Conservation (phyloP, 1,140 invertebrate species). For the Musca domestica region DNA sequence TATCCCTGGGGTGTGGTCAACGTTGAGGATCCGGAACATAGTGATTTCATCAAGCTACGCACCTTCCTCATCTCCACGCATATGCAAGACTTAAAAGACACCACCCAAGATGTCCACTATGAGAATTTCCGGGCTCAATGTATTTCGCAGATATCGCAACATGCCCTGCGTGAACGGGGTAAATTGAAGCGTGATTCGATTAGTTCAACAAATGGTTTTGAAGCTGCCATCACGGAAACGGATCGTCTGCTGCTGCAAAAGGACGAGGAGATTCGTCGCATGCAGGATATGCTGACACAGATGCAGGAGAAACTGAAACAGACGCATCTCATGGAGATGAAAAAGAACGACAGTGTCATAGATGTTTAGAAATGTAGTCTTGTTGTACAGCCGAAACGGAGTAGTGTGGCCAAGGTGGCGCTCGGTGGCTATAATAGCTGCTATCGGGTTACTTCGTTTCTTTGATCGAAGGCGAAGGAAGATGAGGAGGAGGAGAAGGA, state of each 20-base stretch:
- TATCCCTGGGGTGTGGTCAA: constrained; percentile 99
- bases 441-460: not conserved
- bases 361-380: constrained; percentile 61
- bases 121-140: constrained; percentile 93
- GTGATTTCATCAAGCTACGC: constrained; percentile 94
- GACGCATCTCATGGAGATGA: constrained; percentile 63
- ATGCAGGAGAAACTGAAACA: constrained; percentile 95
- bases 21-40: constrained; percentile 96
- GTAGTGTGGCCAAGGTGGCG: no score
- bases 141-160: constrained; percentile 85
- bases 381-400: no score
- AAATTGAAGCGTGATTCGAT: constrained; percentile 85
- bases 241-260: constrained; percentile 85
- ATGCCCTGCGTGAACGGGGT: constrained; percentile 73
- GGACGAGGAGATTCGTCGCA: constrained; percentile 90
- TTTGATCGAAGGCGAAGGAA: not conserved
- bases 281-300: constrained; percentile 94
- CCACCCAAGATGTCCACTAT: constrained; percentile 90
- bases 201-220: constrained; percentile 67
- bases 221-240: constrained; percentile 78
- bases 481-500: no score
- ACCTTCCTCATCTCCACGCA: constrained; percentile 96
- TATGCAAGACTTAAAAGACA: constrained; percentile 86
- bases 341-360: constrained; percentile 77
- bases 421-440: not conserved